Conservation (phyloP, 2,888 invertebrate species). For the Pyralis farinalis region DNA sequence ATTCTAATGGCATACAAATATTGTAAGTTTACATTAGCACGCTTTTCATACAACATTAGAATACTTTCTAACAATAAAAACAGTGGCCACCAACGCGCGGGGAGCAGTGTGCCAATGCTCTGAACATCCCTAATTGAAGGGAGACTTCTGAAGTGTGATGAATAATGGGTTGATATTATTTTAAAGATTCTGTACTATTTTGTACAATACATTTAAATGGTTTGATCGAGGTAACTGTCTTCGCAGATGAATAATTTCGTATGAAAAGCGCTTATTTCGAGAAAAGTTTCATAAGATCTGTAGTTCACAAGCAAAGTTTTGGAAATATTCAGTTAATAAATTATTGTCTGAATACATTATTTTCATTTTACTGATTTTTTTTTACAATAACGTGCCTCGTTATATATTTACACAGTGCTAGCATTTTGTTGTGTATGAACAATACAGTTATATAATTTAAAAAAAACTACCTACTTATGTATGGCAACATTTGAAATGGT, state of each 20-base stretch:
- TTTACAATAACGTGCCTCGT: slow-evolving; percentile 8
- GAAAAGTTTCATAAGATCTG: neutral
- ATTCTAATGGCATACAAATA: too few species aligned
- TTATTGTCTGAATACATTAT: slow-evolving; percentile 13
- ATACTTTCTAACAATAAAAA: neutral
- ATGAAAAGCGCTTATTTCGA: too few species aligned
- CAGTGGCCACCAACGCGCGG: too few species aligned
- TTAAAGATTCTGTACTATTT: too few species aligned
- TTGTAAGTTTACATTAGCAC: neutral
- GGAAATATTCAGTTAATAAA: neutral
- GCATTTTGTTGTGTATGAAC: slow-evolving; percentile 5
- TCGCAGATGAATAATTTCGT: too few species aligned
- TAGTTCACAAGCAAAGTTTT: neutral
- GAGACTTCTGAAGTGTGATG: too few species aligned
- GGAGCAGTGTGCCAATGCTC: too few species aligned
- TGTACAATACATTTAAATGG: too few species aligned
- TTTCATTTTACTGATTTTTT: slow-evolving; percentile 10
- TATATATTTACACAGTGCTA: slow-evolving; percentile 13
- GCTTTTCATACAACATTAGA: neutral
- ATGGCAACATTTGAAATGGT: neutral
- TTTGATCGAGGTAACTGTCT: too few species aligned
- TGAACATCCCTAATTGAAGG: too few species aligned
- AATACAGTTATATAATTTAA: slow-evolving; percentile 8
- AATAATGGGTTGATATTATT: too few species aligned
- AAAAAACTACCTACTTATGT: neutral